A percentile compares a stretch with the other conserved stretches of the same genome.
These are phyloP conservation scores for Trogon surrucura DNA, from an alignment of 2,113 vertebrate genomes.

Conservation along the genomic window DNA sequence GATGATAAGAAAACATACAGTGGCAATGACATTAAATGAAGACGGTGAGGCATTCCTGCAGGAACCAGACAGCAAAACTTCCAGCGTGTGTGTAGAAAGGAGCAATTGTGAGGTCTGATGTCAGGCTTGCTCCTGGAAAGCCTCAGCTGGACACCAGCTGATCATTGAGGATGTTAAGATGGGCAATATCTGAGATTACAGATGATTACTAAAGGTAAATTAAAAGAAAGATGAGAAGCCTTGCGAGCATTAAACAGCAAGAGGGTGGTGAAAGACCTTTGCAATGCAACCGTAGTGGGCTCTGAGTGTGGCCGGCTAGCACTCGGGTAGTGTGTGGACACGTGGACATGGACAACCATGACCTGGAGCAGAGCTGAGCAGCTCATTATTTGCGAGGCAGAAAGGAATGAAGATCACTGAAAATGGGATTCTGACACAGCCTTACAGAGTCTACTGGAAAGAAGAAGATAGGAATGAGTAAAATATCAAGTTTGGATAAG, in stretches of 20 bases:
- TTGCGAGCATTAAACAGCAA: not conserved
- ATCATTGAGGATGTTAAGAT: not conserved
- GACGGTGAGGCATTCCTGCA: not conserved
- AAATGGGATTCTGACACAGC: not conserved
- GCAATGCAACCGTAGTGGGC: not conserved
- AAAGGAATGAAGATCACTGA: not conserved
- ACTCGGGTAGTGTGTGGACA: not conserved
- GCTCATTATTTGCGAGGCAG: not conserved
- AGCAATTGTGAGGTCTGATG: not conserved
- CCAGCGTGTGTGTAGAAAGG: not conserved
- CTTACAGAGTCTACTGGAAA: not conserved
- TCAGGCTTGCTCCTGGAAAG: rapidly evolving
- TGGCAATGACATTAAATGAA: not conserved
- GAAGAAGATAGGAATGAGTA: not conserved
- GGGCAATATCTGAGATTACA: not conserved
- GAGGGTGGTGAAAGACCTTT: not conserved
- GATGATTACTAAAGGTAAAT: not conserved
- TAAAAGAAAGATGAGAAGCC: not conserved
- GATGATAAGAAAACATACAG: not conserved
- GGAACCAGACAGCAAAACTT: not conserved
- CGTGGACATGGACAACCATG: not conserved
- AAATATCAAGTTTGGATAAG: not conserved
- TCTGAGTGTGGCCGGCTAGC: not conserved
- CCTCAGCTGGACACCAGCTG: not conserved
- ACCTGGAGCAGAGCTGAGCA: not conserved